Evolutionary conservation across 2,888 invertebrate genomes (phyloP).

Genomic region (Tanytarsus gracilentus): DNA sequence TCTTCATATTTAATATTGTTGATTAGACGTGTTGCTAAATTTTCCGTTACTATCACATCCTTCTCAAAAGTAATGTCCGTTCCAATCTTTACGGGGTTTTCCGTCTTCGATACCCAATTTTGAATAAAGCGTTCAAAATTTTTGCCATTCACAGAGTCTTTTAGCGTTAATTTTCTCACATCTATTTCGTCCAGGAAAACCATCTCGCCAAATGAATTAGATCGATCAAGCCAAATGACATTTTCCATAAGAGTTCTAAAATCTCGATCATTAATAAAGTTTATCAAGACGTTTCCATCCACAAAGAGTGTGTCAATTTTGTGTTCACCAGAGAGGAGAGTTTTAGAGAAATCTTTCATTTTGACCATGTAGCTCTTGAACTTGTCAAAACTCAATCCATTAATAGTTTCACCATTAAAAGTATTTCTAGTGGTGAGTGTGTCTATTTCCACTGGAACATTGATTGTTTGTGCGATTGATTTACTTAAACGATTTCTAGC

Average conservation of each 20-base stretch:
- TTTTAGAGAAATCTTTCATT: conserved; percentile 36
- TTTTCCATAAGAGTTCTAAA: conserved; percentile 38
- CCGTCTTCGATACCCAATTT: conserved; percentile 43
- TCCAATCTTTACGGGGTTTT: conserved; percentile 35
- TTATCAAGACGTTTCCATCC: conserved; percentile 39
- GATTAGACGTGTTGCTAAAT: conserved; percentile 38
- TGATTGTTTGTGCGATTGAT: conserved; percentile 36
- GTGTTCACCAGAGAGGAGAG: conserved; percentile 41
- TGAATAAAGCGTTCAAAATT: conserved; percentile 40
- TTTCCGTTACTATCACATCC: conserved; percentile 37
- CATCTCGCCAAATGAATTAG: conserved; percentile 38
- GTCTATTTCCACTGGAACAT: conserved; percentile 35
- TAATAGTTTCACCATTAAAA: conserved; percentile 38
- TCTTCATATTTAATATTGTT: conserved; percentile 40
- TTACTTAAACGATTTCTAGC: conserved; percentile 37
- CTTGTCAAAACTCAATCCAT: conserved; percentile 38
- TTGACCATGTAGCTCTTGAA: conserved; percentile 36
- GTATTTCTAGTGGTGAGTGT: conserved; percentile 38
- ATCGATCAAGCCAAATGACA: conserved; percentile 41
- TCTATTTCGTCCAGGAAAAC: conserved; percentile 36
- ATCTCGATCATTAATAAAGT: conserved; percentile 34
- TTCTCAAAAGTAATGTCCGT: conserved; percentile 37
- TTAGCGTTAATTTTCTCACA: conserved; percentile 35
- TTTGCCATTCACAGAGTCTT: conserved; percentile 39
- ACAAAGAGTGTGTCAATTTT: conserved; percentile 39